phyloP scores from a whole-genome alignment of 2,797 vertebrate species.

The Melanotaenia parkinsoni region DNA sequence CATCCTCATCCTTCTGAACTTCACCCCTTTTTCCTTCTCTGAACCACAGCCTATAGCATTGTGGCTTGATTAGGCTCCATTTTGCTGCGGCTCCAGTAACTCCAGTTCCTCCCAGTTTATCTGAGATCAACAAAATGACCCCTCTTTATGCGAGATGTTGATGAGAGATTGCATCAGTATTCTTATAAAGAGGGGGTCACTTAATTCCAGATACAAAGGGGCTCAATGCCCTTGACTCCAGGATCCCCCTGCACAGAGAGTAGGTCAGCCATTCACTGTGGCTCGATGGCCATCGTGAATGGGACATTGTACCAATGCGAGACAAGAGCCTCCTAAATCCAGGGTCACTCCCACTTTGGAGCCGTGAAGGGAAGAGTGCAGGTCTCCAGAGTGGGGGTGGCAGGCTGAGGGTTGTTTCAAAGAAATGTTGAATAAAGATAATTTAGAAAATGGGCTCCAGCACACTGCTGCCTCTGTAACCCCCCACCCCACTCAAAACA shows the following conservation, averaged over 20 bases:
- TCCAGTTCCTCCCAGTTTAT: slow-evolving; percentile 6
- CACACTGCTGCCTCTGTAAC: slow-evolving; percentile 77
- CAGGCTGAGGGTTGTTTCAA: slow-evolving; percentile 57
- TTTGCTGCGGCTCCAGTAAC: slow-evolving; percentile 48
- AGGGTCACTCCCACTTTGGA: slow-evolving; percentile 63
- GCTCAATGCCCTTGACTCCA: slow-evolving; percentile 51
- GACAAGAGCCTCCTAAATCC: slow-evolving; percentile 75
- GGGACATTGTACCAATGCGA: slow-evolving; percentile 77
- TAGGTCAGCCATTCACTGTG: slow-evolving; percentile 61
- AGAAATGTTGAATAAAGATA: slow-evolving; percentile 80
- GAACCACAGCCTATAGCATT: slow-evolving; percentile 58
- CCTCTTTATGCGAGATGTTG: slow-evolving; percentile 8
- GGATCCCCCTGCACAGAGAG: slow-evolving; percentile 45
- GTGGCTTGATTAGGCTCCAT: slow-evolving; percentile 67
- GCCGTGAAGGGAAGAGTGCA: slow-evolving; percentile 20
- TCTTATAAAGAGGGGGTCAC: slow-evolving; percentile 42
- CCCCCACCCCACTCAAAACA: slow-evolving; percentile 37
- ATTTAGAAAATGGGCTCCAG: slow-evolving; percentile 81
- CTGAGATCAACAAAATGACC: background rate
- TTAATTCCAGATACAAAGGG: slow-evolving; percentile 54
- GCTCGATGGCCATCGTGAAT: slow-evolving; percentile 75
- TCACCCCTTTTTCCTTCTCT: slow-evolving; percentile 19
- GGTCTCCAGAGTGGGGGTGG: slow-evolving; percentile 32
- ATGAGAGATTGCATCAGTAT: slow-evolving; percentile 38
- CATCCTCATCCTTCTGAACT: slow-evolving; percentile 12